A percentile compares a stretch with the other conserved stretches of the same genome.
Evolutionary conservation across 1,140 invertebrate genomes (phyloP).

Genomic region (Stegodyphus dumicola): DNA sequence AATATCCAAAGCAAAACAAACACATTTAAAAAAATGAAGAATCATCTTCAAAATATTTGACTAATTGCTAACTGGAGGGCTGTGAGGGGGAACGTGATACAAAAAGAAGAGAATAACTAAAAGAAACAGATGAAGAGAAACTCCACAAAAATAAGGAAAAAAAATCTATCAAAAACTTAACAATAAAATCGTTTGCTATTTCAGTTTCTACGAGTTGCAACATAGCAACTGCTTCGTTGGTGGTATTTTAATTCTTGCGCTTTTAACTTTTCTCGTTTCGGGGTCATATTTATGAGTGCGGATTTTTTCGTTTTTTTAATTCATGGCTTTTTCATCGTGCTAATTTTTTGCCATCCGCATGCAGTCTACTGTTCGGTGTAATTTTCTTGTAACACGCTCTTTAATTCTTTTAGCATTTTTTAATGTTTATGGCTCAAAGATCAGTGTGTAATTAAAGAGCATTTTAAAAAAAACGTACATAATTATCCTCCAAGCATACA

Average conservation of each 20-base stretch:
- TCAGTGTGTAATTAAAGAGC: too few relatives aligned
- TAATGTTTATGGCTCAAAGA: too few relatives aligned
- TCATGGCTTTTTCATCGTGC: too few relatives aligned
- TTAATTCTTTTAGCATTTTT: too few relatives aligned
- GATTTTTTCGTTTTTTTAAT: too few relatives aligned
- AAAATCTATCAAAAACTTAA: neutral
- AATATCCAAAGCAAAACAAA: too few relatives aligned
- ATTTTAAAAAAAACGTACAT: too few relatives aligned
- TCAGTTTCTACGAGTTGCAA: conserved; percentile 20
- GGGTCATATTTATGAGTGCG: neutral
- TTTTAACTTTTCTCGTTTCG: conserved; percentile 19
- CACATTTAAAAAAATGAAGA: neutral
- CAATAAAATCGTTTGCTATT: conserved; percentile 34
- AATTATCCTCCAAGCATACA: too few relatives aligned
- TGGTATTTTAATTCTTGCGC: conserved; percentile 44
- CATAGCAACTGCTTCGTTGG: conserved; percentile 35
- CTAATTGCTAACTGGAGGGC: conserved; percentile 37
- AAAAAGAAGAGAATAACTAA: conserved; percentile 6
- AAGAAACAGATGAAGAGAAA: conserved; percentile 3
- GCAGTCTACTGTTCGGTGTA: too few relatives aligned
- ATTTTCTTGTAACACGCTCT: too few relatives aligned
- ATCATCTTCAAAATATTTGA: conserved; percentile 32
- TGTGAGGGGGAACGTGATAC: conserved; percentile 1
- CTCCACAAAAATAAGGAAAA: too few relatives aligned
- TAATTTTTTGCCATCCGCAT: too few relatives aligned